A percentile compares a stretch with the other conserved stretches of the same genome.
Conservation (phyloP, 2,113 vertebrate genomes). For the Nicator chloris region DNA sequence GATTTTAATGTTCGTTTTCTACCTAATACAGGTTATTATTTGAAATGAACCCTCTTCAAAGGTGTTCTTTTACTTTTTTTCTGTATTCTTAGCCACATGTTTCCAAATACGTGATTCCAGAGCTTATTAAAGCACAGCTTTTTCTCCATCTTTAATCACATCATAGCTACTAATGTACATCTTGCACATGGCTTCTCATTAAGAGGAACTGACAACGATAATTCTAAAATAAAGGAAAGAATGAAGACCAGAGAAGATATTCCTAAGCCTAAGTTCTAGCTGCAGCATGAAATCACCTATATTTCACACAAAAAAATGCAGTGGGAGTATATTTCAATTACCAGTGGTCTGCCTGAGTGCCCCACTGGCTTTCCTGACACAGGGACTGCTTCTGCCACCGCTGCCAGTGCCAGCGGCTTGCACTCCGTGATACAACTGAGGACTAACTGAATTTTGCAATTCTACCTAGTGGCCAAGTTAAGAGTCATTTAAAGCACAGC, state of each 20-base stretch:
- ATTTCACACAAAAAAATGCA: not conserved
- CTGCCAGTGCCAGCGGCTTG: not conserved
- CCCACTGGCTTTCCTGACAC: not conserved
- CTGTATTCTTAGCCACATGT: not conserved
- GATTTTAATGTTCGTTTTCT: not conserved
- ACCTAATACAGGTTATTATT: not conserved
- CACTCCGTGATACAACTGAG: not conserved
- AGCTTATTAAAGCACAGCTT: not conserved
- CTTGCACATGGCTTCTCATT: not conserved
- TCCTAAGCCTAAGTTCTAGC: not conserved
- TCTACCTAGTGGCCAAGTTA: not conserved
- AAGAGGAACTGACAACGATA: not conserved
- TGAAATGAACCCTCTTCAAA: not conserved
- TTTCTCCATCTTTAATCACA: not conserved
- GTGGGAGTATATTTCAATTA: not conserved
- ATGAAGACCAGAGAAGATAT: not conserved
- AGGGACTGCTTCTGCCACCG: not conserved
- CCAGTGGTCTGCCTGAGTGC: not conserved
- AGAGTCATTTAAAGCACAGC: not conserved
- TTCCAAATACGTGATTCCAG: not conserved
- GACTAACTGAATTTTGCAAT: not conserved
- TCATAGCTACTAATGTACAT: not conserved
- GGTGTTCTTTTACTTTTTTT: not conserved
- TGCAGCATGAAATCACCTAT: not conserved
- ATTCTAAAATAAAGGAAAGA: not conserved